Evolutionary conservation across 2,888 invertebrate species (phyloP).

Genomic region (Volucella zonaria): DNA sequence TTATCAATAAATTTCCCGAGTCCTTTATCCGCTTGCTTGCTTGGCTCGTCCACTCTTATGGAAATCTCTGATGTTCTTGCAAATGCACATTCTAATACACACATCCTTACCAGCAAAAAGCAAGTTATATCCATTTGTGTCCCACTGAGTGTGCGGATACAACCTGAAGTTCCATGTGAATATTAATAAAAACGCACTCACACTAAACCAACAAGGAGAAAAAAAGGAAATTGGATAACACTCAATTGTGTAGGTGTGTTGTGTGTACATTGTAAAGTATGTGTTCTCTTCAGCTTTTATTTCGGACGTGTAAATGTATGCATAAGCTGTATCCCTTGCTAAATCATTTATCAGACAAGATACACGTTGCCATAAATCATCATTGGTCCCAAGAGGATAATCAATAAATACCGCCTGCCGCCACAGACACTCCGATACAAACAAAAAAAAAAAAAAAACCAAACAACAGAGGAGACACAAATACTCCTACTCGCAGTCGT

Average conservation of each 20-base stretch:
- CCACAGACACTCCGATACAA: neutral
- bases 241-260: slow-evolving; percentile 4
- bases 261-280: neutral
- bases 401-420: slow-evolving; percentile 14
- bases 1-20: slow-evolving; percentile 65
- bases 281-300: slow-evolving; percentile 20
- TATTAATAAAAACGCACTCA: slow-evolving; percentile 17
- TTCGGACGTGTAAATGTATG: slow-evolving; percentile 25
- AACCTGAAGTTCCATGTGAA: slow-evolving; percentile 35
- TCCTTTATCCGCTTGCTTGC: slow-evolving; percentile 9
- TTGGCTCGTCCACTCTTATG: slow-evolving; percentile 10
- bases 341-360: slow-evolving; percentile 42
- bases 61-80: slow-evolving; percentile 30
- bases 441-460: neutral
- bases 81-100: slow-evolving; percentile 61
- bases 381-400: slow-evolving; percentile 49
- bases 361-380: slow-evolving; percentile 63
- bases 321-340: slow-evolving; percentile 30
- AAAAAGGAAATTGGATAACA: neutral
- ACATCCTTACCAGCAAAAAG: neutral
- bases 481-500: neutral
- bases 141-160: neutral
- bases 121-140: slow-evolving; percentile 8
- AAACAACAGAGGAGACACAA: neutral
- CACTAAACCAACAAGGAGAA: neutral